Conservation (phyloP, 2,888 invertebrate species). For the Polietes domitor region DNA sequence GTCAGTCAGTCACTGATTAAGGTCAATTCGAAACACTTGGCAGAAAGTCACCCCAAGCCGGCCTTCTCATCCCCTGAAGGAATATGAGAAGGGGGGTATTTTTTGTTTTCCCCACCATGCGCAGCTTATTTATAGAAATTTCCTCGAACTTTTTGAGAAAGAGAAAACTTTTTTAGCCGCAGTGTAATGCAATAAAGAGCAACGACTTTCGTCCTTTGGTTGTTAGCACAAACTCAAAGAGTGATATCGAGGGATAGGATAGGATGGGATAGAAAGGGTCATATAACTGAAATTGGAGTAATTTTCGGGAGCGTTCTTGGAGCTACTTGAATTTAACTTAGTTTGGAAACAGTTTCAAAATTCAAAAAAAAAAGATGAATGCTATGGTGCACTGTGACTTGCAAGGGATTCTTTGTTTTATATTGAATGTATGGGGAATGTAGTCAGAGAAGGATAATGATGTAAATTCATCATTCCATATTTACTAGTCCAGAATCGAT, state of each 20-base stretch:
- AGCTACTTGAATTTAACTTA: neutral
- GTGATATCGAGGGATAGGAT: no score
- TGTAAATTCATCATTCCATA: no score
- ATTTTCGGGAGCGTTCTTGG: neutral
- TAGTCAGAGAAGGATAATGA: no score
- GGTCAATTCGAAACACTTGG: constrained; percentile 62
- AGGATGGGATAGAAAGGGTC: no score
- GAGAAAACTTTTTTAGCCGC: constrained; percentile 35
- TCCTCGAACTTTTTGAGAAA: constrained; percentile 29
- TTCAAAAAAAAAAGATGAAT: no score
- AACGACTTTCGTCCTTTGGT: constrained; percentile 7
- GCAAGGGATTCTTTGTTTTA: no score
- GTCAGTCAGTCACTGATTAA: constrained; percentile 68
- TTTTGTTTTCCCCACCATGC: neutral
- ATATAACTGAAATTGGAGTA: no score
- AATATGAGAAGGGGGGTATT: neutral
- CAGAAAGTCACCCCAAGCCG: constrained; percentile 28
- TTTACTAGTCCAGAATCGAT: no score
- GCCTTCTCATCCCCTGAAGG: neutral
- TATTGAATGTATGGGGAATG: no score
- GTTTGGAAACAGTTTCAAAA: no score
- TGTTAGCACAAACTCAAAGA: neutral
- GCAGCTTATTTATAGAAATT: neutral
- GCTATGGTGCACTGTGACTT: no score
- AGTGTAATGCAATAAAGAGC: constrained; percentile 51